phyloP scores from a whole-genome alignment of 2,888 invertebrate genomes.

The Drosophila atripex region DNA sequence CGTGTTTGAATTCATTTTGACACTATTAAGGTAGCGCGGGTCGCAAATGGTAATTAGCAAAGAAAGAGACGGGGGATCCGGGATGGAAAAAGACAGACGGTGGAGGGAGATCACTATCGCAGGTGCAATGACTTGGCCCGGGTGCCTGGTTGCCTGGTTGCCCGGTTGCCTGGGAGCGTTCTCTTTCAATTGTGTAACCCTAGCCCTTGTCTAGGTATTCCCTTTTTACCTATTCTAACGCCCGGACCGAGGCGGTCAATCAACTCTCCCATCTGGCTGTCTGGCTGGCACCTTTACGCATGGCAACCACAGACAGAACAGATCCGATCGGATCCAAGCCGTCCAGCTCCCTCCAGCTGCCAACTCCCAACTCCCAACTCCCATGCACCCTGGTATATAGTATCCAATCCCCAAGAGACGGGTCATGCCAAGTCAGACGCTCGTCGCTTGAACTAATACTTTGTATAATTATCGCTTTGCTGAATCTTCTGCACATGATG shows the following conservation, averaged over 20 bases:
- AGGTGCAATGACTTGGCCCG: constrained; percentile 46
- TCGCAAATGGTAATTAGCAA: constrained; percentile 74
- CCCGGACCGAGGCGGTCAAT: constrained; percentile 35
- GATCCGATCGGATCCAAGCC: constrained; percentile 11
- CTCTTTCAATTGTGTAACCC: constrained; percentile 50
- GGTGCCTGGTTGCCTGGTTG: background rate
- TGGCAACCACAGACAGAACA: constrained; percentile 56
- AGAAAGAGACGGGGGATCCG: constrained; percentile 7
- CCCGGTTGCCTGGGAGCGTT: constrained; percentile 29
- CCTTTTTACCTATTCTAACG: constrained; percentile 30
- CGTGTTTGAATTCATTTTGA: constrained; percentile 77
- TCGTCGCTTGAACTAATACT: constrained; percentile 68
- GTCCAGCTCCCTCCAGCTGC: too few relatives aligned
- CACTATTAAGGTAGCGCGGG: constrained; percentile 63
- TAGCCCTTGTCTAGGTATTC: constrained; percentile 18
- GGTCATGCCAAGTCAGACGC: constrained; percentile 71
- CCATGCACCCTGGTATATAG: background rate
- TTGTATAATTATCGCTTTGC: constrained; percentile 77
- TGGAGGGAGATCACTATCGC: constrained; percentile 29
- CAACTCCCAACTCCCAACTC: constrained; percentile 16
- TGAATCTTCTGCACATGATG: constrained; percentile 61
- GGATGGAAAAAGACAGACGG: background rate
- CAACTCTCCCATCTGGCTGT: constrained; percentile 34
- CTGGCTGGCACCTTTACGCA: constrained; percentile 80
- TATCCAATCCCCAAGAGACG: constrained; percentile 21